These are phyloP conservation scores for Cosmia trapezina DNA, from an alignment of 2,888 invertebrate genomes.

Conservation along the genomic window DNA sequence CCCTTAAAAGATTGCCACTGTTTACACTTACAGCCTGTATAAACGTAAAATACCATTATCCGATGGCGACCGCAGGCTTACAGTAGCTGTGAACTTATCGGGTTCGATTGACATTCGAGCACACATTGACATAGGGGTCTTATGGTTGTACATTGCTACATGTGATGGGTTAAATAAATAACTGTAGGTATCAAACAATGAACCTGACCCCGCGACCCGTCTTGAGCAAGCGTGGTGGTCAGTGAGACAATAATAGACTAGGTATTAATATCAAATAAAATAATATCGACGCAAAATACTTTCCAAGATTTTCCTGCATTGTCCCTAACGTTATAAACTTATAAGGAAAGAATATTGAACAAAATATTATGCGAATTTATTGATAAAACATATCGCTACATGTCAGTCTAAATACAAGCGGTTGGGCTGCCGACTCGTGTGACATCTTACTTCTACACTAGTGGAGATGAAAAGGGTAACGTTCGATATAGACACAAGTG, in stretches of 20 bases:
- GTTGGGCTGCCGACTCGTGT: slow-evolving; percentile 54
- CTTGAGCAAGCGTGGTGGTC: too few relatives aligned
- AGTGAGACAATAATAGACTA: too few relatives aligned
- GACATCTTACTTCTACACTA: slow-evolving; percentile 69
- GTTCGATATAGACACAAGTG: slow-evolving; percentile 65
- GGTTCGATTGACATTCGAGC: too few relatives aligned
- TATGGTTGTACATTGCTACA: too few relatives aligned
- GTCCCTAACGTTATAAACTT: not conserved
- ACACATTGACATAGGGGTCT: too few relatives aligned
- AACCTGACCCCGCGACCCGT: too few relatives aligned
- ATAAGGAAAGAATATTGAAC: not conserved
- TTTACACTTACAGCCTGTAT: too few relatives aligned
- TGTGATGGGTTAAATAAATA: too few relatives aligned
- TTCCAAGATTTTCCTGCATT: not conserved
- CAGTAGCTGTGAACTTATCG: too few relatives aligned
- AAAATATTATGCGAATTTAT: slow-evolving; percentile 28
- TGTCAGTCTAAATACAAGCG: slow-evolving; percentile 39
- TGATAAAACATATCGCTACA: slow-evolving; percentile 41
- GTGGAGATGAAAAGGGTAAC: slow-evolving; percentile 70
- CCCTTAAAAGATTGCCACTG: too few relatives aligned
- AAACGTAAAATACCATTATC: too few relatives aligned
- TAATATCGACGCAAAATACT: not conserved
- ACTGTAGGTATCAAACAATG: not conserved
- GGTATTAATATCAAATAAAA: not conserved
- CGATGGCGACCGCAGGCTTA: too few relatives aligned